phyloP scores from a whole-genome alignment of 35 echinoderm and acorn worm species.

The Heliocidaris erythrogramma region DNA sequence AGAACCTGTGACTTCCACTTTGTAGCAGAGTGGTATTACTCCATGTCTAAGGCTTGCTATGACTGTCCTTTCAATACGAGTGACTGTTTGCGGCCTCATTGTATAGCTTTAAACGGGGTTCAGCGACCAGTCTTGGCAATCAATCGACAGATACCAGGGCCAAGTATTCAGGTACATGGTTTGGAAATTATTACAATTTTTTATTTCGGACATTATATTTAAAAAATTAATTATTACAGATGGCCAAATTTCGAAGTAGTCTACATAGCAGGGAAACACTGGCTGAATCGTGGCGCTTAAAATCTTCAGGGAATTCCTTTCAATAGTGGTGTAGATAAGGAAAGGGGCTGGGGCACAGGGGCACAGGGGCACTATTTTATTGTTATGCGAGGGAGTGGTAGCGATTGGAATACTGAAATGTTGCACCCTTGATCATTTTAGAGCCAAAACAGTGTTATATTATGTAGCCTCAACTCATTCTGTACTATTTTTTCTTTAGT shows the following conservation, averaged over 20 bases:
- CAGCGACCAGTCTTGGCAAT: conserved; percentile 64
- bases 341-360: too few relatives aligned
- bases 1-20: conserved; percentile 66
- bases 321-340: too few relatives aligned
- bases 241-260: neutral
- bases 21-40: conserved; percentile 78
- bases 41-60: conserved; percentile 86
- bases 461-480: too few relatives aligned
- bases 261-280: neutral
- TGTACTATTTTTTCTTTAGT: too few relatives aligned
- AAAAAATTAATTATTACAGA: too few relatives aligned
- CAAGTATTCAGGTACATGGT: conserved; percentile 71
- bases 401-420: too few relatives aligned
- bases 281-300: too few relatives aligned
- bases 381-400: too few relatives aligned
- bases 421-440: too few relatives aligned
- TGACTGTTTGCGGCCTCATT: conserved; percentile 74
- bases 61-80: conserved; percentile 65
- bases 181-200: neutral
- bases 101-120: conserved; percentile 72
- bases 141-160: conserved; percentile 70
- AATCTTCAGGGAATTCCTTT: too few relatives aligned
- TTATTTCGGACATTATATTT: neutral
- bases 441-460: too few relatives aligned
- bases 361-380: too few relatives aligned